Evolutionary conservation across 2,888 invertebrate species (phyloP).

Genomic region (Drosophila helvetica): DNA sequence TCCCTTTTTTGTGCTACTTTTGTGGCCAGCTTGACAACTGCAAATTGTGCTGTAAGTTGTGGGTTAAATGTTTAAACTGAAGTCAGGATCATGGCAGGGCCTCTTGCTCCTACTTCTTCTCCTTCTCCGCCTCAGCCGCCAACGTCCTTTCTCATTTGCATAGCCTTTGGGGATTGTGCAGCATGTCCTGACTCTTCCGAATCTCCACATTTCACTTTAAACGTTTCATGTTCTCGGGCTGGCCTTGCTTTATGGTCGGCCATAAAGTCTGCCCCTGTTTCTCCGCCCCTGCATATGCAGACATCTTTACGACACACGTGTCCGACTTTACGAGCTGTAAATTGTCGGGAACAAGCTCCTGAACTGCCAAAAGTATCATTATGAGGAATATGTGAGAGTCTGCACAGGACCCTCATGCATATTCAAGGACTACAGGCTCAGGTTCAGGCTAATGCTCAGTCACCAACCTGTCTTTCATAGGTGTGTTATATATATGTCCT

Average conservation of each 20-base stretch:
- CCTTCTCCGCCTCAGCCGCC: not conserved
- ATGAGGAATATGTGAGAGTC: conserved; percentile 5
- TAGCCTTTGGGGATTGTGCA: conserved; percentile 7
- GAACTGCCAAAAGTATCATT: conserved; percentile 24
- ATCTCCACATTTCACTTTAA: conserved; percentile 54
- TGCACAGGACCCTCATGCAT: conserved; percentile 24
- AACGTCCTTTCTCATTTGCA: conserved; percentile 29
- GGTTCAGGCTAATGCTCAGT: not conserved
- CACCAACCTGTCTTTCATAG: not conserved
- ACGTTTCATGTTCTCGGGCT: conserved; percentile 39
- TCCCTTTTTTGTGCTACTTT: not conserved
- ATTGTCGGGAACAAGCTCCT: conserved; percentile 48
- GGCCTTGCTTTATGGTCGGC: not conserved
- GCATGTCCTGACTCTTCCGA: conserved; percentile 24
- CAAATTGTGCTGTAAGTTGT: conserved; percentile 34
- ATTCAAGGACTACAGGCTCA: conserved; percentile 3
- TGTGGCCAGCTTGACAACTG: conserved; percentile 27
- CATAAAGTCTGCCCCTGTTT: conserved; percentile 47
- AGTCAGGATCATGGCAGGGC: conserved; percentile 7
- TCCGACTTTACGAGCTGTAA: conserved; percentile 59
- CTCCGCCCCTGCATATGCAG: conserved; percentile 13
- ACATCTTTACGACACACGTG: conserved; percentile 40
- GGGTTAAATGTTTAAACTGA: conserved; percentile 9
- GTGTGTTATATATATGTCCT: conserved; percentile 9
- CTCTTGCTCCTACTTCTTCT: not conserved